phyloP scores from a whole-genome alignment of 1,140 invertebrate genomes.

The Bombus superbus region DNA sequence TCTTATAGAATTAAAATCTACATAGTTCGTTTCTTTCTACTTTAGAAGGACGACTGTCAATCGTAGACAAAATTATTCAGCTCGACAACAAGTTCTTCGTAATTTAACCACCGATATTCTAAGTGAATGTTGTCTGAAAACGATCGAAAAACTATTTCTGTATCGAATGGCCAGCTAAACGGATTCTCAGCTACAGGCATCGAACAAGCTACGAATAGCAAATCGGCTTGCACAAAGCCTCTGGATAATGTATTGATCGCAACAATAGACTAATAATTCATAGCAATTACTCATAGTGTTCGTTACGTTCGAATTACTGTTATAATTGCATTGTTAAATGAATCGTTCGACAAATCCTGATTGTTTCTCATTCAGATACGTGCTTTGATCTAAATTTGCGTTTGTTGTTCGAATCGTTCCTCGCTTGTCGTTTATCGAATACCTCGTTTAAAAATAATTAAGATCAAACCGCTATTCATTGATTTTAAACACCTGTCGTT shows the following conservation, averaged over 20 bases:
- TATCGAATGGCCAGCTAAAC: background rate
- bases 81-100: background rate
- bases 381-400: background rate
- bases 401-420: no score
- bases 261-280: conserved; percentile 29
- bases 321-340: conserved; percentile 18
- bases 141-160: background rate
- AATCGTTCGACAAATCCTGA: background rate
- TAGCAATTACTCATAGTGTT: conserved; percentile 29
- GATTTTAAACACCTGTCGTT: background rate
- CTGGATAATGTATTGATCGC: background rate
- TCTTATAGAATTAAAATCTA: no score
- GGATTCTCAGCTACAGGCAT: background rate
- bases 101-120: background rate
- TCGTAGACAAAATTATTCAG: no score
- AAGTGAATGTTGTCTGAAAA: background rate
- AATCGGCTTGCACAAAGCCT: background rate
- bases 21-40: no score
- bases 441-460: background rate
- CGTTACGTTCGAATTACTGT: conserved; percentile 8
- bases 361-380: background rate
- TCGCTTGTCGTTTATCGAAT: background rate
- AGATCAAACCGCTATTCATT: background rate
- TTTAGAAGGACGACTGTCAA: no score
- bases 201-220: background rate